phyloP scores from a whole-genome alignment of 2,113 vertebrate genomes.

The Ciconia stormi region DNA sequence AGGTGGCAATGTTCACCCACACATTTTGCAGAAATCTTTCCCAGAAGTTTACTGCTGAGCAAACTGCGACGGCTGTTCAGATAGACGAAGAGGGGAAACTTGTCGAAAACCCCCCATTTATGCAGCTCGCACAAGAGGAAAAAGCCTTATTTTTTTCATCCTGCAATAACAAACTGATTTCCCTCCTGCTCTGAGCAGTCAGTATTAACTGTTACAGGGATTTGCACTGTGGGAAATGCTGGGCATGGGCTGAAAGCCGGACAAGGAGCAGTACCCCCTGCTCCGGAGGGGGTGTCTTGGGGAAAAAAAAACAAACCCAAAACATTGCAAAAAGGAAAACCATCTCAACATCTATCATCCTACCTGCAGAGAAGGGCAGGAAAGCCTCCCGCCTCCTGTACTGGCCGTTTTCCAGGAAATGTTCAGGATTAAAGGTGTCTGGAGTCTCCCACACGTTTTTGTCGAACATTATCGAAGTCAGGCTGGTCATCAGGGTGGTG shows the following conservation, averaged over 20 bases:
- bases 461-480: conserved; percentile 83
- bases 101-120: not conserved
- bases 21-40: conserved; percentile 38
- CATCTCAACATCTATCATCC: not conserved
- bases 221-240: not conserved
- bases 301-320: not conserved
- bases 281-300: not conserved
- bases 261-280: not conserved
- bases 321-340: not conserved
- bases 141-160: not conserved
- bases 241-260: not conserved
- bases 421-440: conserved; percentile 83
- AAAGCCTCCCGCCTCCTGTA: conserved; percentile 83
- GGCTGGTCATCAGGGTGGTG: conserved; percentile 71
- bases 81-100: not conserved
- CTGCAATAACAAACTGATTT: not conserved
- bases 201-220: not conserved
- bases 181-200: not conserved
- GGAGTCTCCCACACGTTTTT: conserved; percentile 82
- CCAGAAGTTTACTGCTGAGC: not conserved
- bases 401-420: conserved; percentile 86
- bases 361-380: conserved; percentile 87
- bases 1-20: conserved; percentile 70
- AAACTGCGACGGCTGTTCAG: not conserved
- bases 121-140: not conserved